Percentiles rank a stretch among this genome's conserved stretches.
These are phyloP conservation scores for Eupithecia abbreviata DNA, from an alignment of 2,888 invertebrate genomes.

Conservation along the genomic window DNA sequence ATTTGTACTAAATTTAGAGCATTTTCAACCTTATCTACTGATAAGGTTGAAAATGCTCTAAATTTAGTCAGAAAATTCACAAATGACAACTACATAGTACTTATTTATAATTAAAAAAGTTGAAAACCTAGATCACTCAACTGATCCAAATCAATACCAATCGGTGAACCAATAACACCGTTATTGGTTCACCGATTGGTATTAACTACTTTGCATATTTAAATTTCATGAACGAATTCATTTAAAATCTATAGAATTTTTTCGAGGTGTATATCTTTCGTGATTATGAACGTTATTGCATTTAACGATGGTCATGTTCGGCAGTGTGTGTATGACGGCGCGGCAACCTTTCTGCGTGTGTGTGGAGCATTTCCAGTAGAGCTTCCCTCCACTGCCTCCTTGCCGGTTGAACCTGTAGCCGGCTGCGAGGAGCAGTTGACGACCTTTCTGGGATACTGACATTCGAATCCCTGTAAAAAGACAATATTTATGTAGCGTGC, in stretches of 20 bases:
- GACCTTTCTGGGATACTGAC: constrained; percentile 17
- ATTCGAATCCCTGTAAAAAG: constrained; percentile 15
- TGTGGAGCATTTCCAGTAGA: neutral
- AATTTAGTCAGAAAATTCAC: too few species aligned
- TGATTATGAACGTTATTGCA: constrained; percentile 1
- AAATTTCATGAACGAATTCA: neutral
- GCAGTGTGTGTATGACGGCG: constrained; percentile 3
- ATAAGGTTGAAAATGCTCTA: too few species aligned
- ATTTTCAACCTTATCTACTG: too few species aligned
- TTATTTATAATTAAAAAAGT: too few species aligned
- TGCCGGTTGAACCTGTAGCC: constrained; percentile 3
- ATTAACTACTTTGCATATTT: neutral
- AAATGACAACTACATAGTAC: too few species aligned
- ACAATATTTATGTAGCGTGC: neutral
- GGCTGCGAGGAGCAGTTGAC: neutral
- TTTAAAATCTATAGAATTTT: neutral
- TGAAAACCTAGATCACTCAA: too few species aligned
- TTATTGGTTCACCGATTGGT: too few species aligned
- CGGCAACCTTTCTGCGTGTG: constrained; percentile 3
- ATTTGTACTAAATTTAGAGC: too few species aligned
- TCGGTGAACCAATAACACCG: neutral
- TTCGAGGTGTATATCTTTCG: neutral
- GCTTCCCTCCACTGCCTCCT: constrained; percentile 7
- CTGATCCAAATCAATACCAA: too few species aligned
- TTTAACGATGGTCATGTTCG: constrained; percentile 1